Base-by-base conservation (phyloP, 1,140 invertebrate species). In the Bombus turneri region DNA sequence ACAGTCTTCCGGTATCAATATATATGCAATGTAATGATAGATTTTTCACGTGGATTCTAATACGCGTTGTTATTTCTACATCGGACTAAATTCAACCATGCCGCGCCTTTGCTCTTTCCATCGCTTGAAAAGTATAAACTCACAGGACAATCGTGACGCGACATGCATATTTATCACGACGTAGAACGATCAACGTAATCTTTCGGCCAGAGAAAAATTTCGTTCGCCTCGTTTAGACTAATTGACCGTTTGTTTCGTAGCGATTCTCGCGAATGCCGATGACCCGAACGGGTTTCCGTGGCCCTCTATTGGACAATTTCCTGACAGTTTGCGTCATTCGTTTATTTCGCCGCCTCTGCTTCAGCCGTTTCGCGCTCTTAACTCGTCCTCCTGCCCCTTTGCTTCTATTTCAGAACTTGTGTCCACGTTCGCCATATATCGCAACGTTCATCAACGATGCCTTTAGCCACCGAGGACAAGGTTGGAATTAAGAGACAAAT, bases 271-370 rank as follows among this genome's bases (percentile, higher is more conserved):
- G 73, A 37, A 75, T 25, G 73, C 31, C 59, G 34, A 59, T 37
- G 74, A 76, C 53, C 74, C 74, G 74, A 76, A 59, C 74, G 74
- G 53, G 74, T 76, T 76, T 76, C 74, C 31, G 53, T 28, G 47
- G 31, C 25, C 74, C 53, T 28, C 74, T 37, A 59, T 57, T 59
- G 25, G 74, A 57, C 74, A 59, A 59, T 76, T 76, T 76, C 74
- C 53, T 53, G 74, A 25, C 53, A 28, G 74, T 76, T 76, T 59
- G 74, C 74, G 74, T 76, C 74, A 76, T 37, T 57, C 74, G 74
- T 76, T 76, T 76, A 76, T 76, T 76, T 59, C 74, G 74, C 74
- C 22, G 43, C n/a, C 43, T n/a, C 28, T 10, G 41, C 39, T 43
- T 15, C 71, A 28, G 5, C 10, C 39, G 13, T 18, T 43, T 18